A percentile compares a stretch with the other conserved stretches of the same genome.
These are phyloP conservation scores for Choloepus didactylus DNA, from an alignment of 2,797 vertebrate genomes.

Conservation along the genomic window DNA sequence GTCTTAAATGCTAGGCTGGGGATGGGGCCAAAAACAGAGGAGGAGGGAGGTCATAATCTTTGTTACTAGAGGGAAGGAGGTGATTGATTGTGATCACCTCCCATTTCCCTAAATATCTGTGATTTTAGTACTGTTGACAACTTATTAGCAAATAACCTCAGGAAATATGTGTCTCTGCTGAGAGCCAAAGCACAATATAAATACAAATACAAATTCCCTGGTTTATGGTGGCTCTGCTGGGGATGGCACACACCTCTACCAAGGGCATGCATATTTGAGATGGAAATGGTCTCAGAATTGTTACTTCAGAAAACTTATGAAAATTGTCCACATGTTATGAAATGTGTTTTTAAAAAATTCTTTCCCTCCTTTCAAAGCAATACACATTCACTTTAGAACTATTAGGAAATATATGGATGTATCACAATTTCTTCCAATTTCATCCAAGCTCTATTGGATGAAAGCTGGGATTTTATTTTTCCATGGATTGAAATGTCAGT, in stretches of 20 bases:
- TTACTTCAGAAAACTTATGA: neutral
- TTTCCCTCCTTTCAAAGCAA: neutral
- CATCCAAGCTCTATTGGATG: neutral
- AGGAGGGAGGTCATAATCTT: neutral
- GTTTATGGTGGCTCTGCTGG: neutral
- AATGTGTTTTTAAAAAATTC: neutral
- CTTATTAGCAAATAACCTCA: neutral
- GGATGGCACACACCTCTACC: accelerated
- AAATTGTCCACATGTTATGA: neutral
- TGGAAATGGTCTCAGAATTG: neutral
- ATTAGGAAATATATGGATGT: neutral
- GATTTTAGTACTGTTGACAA: neutral
- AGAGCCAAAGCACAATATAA: neutral
- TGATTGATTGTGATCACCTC: neutral
- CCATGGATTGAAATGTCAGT: neutral
- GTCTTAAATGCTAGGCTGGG: neutral
- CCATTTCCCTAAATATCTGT: neutral
- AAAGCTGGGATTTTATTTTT: neutral
- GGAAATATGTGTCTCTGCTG: neutral
- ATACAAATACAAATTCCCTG: neutral
- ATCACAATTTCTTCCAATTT: neutral
- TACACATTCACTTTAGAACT: neutral
- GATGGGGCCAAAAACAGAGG: no score
- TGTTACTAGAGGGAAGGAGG: neutral
- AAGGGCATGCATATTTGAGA: neutral